Percentiles rank a stretch among this genome's conserved stretches.
phyloP scores from a whole-genome alignment of 2,888 invertebrate genomes.

The Heliconius aoede region DNA sequence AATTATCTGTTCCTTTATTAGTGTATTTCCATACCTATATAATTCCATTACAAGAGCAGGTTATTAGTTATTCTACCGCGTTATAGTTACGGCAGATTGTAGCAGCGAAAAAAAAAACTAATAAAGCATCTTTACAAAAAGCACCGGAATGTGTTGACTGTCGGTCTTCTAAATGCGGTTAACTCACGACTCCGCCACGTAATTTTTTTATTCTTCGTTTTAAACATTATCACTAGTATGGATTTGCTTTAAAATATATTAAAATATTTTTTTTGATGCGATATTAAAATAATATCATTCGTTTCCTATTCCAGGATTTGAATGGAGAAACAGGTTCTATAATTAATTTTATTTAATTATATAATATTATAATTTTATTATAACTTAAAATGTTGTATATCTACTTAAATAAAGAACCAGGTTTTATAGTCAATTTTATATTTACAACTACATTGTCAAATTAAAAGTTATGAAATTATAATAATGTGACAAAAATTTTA shows the following conservation, averaged over 20 bases:
- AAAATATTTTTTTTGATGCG: too few relatives aligned
- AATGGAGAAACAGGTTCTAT: not conserved
- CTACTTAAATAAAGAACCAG: not conserved
- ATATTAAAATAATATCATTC: too few relatives aligned
- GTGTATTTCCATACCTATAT: not conserved
- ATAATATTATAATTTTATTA: too few relatives aligned
- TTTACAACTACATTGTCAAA: too few relatives aligned
- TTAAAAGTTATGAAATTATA: too few relatives aligned
- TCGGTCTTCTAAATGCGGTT: conserved; percentile 63
- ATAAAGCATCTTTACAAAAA: conserved; percentile 41
- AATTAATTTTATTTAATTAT: not conserved
- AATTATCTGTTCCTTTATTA: not conserved
- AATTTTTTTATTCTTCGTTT: conserved; percentile 42
- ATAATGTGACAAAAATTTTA: too few relatives aligned
- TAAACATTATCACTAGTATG: conserved; percentile 52
- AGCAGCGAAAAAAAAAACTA: conserved; percentile 34
- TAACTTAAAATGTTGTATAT: not conserved
- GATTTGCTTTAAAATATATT: conserved; percentile 39
- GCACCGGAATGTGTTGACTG: conserved; percentile 60
- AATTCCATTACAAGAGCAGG: not conserved
- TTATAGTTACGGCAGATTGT: conserved; percentile 18
- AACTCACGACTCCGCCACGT: conserved; percentile 64
- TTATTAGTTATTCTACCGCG: not conserved
- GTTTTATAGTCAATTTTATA: too few relatives aligned
- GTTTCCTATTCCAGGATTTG: not conserved